Percentiles rank a stretch among this genome's conserved stretches.
Evolutionary conservation across 1,140 invertebrate species (phyloP).

Genomic region (Centruroides sculpturatus): DNA sequence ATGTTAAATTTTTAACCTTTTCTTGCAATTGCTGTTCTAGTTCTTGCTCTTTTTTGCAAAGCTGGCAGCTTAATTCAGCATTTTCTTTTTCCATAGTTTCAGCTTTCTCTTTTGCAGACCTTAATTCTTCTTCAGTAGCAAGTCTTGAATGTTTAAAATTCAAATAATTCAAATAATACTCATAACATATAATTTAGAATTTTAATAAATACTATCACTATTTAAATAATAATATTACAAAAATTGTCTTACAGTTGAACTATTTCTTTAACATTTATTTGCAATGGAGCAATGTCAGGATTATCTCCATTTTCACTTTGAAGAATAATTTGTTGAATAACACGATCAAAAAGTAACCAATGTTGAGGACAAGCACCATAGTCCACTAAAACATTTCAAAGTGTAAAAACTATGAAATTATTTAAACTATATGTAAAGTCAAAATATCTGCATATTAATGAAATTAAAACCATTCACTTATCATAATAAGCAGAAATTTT

Average conservation of each 20-base stretch:
- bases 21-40: slow-evolving; percentile 74
- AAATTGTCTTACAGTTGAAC: slow-evolving; percentile 49
- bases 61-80: slow-evolving; percentile 61
- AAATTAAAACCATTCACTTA: too few species aligned
- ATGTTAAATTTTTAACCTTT: slow-evolving; percentile 34
- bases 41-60: slow-evolving; percentile 87
- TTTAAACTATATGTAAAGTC: too few species aligned
- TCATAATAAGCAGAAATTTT: too few species aligned
- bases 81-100: slow-evolving; percentile 80
- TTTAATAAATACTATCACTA: too few species aligned
- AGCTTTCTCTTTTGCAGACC: slow-evolving; percentile 68
- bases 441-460: too few species aligned
- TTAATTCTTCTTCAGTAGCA: slow-evolving; percentile 85
- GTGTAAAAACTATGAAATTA: too few species aligned
- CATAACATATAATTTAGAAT: too few species aligned
- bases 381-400: slow-evolving; percentile 37
- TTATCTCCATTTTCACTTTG: slow-evolving; percentile 59
- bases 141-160: slow-evolving; percentile 31
- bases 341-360: slow-evolving; percentile 85
- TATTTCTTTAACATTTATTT: slow-evolving; percentile 83
- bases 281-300: slow-evolving; percentile 64
- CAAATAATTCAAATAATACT: too few species aligned
- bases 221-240: too few species aligned
- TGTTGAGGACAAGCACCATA: slow-evolving; percentile 71
- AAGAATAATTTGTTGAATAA: slow-evolving; percentile 90